Evolutionary conservation across 2,888 invertebrate species (phyloP).

Genomic region (Barypeithes pellucidus): DNA sequence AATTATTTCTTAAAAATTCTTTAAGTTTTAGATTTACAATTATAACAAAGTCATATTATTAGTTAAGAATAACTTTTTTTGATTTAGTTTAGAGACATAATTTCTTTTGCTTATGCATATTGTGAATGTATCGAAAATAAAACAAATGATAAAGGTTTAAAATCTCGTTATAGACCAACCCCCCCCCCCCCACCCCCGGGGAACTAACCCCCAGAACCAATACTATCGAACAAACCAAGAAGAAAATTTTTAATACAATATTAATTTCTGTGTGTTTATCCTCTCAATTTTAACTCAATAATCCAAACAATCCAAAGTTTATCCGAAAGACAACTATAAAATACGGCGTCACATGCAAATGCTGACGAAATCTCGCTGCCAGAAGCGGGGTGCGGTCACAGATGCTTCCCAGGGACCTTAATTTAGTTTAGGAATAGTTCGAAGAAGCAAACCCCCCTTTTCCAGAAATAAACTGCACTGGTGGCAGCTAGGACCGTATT

Average conservation of each 20-base stretch:
- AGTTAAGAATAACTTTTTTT: no score
- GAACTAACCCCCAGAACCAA: no score
- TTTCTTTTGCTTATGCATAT: no score
- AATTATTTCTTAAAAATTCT: not conserved
- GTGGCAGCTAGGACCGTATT: conserved; percentile 51
- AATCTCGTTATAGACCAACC: no score
- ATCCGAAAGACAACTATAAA: conserved; percentile 70
- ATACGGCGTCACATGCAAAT: conserved; percentile 72
- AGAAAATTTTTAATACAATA: not conserved
- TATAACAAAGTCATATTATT: no score
- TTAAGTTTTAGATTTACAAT: not conserved
- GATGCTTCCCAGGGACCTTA: conserved; percentile 55
- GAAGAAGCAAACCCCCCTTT: conserved; percentile 68
- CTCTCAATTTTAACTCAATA: conserved; percentile 24
- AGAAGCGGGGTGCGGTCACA: conserved; percentile 56
- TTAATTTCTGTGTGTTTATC: not conserved
- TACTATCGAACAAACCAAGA: not conserved
- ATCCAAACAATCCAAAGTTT: conserved; percentile 56
- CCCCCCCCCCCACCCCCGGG: no score
- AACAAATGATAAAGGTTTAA: no score
- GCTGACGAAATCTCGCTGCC: conserved; percentile 59
- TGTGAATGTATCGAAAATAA: no score
- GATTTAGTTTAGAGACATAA: no score
- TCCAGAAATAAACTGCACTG: conserved; percentile 59
- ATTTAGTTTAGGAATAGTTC: conserved; percentile 60